Conservation (phyloP, 2,113 vertebrate species). For the Rhabdomys dilectus region DNA sequence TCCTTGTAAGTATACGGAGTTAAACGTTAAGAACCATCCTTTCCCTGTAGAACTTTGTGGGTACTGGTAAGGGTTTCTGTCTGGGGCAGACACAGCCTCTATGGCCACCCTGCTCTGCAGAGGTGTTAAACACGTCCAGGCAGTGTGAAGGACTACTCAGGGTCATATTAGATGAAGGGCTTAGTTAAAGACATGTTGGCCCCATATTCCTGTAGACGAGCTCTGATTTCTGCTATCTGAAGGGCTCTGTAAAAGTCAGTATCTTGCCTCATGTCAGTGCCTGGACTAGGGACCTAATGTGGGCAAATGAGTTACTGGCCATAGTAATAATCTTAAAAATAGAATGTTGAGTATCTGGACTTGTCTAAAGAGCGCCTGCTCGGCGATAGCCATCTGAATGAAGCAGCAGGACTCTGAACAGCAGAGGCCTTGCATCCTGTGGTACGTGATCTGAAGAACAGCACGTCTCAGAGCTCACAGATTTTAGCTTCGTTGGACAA, state of each 20-base stretch:
- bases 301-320: neutral
- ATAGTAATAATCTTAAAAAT: neutral
- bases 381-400: too few species aligned
- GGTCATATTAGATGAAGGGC: neutral
- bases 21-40: neutral
- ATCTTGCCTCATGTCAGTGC: neutral
- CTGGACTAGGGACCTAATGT: neutral
- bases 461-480: neutral
- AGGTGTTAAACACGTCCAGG: neutral
- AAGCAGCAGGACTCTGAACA: neutral
- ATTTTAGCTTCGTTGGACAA: neutral
- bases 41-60: neutral
- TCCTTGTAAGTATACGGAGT: neutral
- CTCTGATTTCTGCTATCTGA: neutral
- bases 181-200: neutral
- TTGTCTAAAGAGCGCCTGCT: neutral
- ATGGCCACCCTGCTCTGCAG: neutral
- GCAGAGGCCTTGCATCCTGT: neutral
- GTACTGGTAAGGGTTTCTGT: neutral
- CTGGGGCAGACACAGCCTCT: neutral
- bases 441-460: neutral
- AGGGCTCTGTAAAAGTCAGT: neutral
- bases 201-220: neutral
- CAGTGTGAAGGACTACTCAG: fast-evolving
- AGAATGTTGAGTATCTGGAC: neutral